Evolutionary conservation across 2,797 vertebrate species (phyloP), one percentile per base, ranked within the genome.

Genomic region (Chanos chanos): DNA sequence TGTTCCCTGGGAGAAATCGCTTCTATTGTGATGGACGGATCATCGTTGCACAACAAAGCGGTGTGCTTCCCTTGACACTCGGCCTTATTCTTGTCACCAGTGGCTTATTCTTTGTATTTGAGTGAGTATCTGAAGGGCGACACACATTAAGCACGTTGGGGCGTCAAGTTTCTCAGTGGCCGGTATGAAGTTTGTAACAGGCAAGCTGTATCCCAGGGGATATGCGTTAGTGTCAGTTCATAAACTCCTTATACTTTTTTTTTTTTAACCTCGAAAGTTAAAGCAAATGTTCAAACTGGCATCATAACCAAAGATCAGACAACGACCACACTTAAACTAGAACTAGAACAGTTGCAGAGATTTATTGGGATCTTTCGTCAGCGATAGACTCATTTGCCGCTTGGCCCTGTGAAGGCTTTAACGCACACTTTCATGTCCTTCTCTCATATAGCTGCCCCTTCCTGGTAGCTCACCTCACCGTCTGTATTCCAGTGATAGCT

Each of bases 31-130:
- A 93, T 41, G 95, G 95, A 37, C 89, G 94, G 55, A 83, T 98
- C 34, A 95, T 97, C 72, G 80, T 94, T 64, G 89, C 93, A 27
- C 84, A 92, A 58, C 95, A 96, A 83, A 93, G 89, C 74, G 93
- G 95, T 10, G 90, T 96, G 68, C 92, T 97, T 66, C 92, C 86
- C 7, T 81, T 97, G 79, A 98, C 95, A 9, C 86, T 96, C 77
- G 89, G 91, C 81, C 94, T 97, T 84, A 93, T 97, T 83, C 75
- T 96, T 76, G 77, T 87, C 83, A 98, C 94, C 63, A 92, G 92
- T 81, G 86, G 89, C 79, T 93, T 98, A 84, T 98, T 98, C 87
- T 98, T 97, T 83, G 89, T 90, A 72, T 97, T 94, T 74, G 93
- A 98, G 95, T 98, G 78, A 96, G 95, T 93, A 39, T 3, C 4